These are phyloP conservation scores for Numenius phaeopus DNA, from an alignment of 2,797 vertebrate genomes.

Conservation along the genomic window DNA sequence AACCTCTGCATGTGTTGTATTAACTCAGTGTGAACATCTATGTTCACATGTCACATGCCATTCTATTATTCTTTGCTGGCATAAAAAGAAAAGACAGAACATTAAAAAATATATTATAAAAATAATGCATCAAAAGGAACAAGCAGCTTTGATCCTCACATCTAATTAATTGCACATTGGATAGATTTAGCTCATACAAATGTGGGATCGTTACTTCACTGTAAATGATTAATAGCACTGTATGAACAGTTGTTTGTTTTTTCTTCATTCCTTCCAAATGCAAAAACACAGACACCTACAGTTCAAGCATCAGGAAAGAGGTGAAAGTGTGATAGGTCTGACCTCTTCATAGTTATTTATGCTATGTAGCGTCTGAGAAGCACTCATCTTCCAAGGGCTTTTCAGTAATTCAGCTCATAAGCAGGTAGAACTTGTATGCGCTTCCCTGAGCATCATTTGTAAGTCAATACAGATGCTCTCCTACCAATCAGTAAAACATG, in stretches of 20 bases:
- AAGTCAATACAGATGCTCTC: not conserved
- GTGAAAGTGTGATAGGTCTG: not conserved
- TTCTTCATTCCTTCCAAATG: slow-evolving; percentile 43
- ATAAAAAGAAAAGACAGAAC: slow-evolving; percentile 24
- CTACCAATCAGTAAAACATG: not conserved
- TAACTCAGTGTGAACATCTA: slow-evolving; percentile 42
- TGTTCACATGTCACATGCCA: slow-evolving; percentile 51
- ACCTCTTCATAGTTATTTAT: not conserved
- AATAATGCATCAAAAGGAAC: slow-evolving; percentile 76
- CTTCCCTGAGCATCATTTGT: not conserved
- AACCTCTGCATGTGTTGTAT: slow-evolving; percentile 21
- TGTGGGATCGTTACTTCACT: slow-evolving; percentile 56
- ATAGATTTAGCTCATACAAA: slow-evolving; percentile 70
- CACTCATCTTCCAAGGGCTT: not conserved
- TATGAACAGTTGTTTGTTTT: slow-evolving; percentile 59
- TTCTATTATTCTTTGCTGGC: slow-evolving; percentile 75
- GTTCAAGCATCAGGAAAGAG: slow-evolving; percentile 26
- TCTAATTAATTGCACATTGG: slow-evolving; percentile 75
- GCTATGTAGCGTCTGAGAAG: not conserved
- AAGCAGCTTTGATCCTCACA: slow-evolving; percentile 73
- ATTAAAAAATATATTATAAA: slow-evolving; percentile 69
- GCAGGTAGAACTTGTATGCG: not conserved
- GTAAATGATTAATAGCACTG: slow-evolving; percentile 76
- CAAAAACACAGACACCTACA: not conserved
- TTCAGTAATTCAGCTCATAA: not conserved